Evolutionary conservation across 2,888 invertebrate genomes (phyloP).

Genomic region (Palloptera scutellata): DNA sequence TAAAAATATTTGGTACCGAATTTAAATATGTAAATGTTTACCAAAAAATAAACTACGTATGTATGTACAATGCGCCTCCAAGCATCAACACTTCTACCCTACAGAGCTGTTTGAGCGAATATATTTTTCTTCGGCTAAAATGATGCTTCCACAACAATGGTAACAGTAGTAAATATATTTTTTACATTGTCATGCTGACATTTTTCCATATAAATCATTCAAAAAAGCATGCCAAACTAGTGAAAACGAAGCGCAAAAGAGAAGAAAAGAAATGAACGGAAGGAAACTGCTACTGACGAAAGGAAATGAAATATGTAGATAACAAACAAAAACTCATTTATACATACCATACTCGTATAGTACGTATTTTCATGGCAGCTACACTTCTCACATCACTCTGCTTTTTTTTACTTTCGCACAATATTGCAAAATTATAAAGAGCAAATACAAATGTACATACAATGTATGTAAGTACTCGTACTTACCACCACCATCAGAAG

Average conservation of each 20-base stretch:
- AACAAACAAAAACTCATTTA: conserved; percentile 57
- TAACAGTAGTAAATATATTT: conserved; percentile 1
- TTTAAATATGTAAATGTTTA: no score
- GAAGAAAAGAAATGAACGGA: neutral
- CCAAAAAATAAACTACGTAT: no score
- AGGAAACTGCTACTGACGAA: conserved; percentile 30
- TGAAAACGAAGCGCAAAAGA: neutral
- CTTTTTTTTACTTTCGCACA: neutral
- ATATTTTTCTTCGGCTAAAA: neutral
- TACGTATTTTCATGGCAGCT: neutral
- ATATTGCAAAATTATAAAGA: neutral
- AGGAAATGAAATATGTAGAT: conserved; percentile 55
- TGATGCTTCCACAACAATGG: neutral
- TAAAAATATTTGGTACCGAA: no score
- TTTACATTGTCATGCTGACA: conserved; percentile 1
- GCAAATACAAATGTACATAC: neutral
- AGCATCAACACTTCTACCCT: no score
- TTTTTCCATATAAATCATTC: conserved; percentile 13
- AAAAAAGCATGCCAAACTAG: neutral
- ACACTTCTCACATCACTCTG: neutral
- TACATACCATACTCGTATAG: conserved; percentile 48
- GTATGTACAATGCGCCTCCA: no score
- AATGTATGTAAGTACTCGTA: neutral
- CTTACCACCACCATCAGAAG: neutral
- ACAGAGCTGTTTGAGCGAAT: neutral